Evolutionary conservation across 2,888 invertebrate species (phyloP), one percentile per base, ranked within the genome.

Genomic region (Lithosia quadra): DNA sequence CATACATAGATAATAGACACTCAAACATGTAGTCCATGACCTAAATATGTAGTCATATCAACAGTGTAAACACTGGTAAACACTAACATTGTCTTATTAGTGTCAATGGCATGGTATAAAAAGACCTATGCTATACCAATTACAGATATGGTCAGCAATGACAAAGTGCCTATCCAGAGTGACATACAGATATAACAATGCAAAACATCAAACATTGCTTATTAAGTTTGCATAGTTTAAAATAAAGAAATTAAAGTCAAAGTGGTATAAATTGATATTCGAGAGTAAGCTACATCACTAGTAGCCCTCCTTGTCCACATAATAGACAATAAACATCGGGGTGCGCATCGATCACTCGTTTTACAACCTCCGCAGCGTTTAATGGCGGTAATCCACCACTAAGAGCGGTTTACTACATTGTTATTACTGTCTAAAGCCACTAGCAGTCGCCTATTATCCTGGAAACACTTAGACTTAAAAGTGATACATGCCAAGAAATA

Each of bases 361-460:
- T 93, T 93, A 94, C 91, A 90, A 86, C 92, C 87, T 84, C 82
- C 85, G 83, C 84, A 81, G 61, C 84, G 85, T 90, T 91, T 93
- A 92, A 94, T 92, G 88, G 88, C 91, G 88, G 92, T 93, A 93
- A 94, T 94, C 92, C 92, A 87, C 89, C 87, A 87, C 89, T 89
- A 88, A 91, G 88, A 86, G 83, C 86, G 88, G 88, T 92, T 92
- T 92, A 92, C 88, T 88, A 86, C 89, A 82, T 83, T 84, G 87
- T 91, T 88, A 90, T 88, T 87, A 86, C 88, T 82, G 84, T 78
- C 85, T 86, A 87, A 88, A 89, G 77, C 82, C 82, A 83, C 76
- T 80, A 60, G 63, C 72, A 75, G 65, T 72, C 63, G 72, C 81
- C 82, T 80, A 81, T 78, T 75, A 78, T 73, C 72, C 69, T 76